phyloP scores from a whole-genome alignment of 2,888 invertebrate genomes.

The Perithous albicinctus region DNA sequence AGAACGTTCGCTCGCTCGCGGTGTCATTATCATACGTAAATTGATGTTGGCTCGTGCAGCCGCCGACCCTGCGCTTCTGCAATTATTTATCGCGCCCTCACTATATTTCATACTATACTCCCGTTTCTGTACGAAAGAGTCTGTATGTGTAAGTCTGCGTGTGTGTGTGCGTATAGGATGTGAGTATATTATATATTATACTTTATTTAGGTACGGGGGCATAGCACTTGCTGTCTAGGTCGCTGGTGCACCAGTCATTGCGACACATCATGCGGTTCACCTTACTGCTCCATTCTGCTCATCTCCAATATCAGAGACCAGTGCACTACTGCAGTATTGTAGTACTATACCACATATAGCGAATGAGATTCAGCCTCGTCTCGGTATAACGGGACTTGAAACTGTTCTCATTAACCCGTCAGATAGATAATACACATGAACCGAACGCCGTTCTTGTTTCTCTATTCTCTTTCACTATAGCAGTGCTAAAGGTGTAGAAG shows the following conservation, averaged over 20 bases:
- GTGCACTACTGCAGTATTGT: slow-evolving; percentile 4
- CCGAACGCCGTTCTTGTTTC: slow-evolving; percentile 36
- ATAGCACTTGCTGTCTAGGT: slow-evolving; percentile 49
- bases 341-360: slow-evolving; percentile 29
- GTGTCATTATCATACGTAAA: slow-evolving; percentile 72
- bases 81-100: slow-evolving; percentile 70
- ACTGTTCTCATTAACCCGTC: slow-evolving; percentile 82
- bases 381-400: slow-evolving; percentile 78
- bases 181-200: slow-evolving; percentile 56
- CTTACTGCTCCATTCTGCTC: slow-evolving; percentile 37
- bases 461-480: slow-evolving; percentile 77
- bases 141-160: no score
- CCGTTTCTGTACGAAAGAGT: slow-evolving; percentile 28
- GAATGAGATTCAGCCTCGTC: slow-evolving; percentile 61
- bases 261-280: slow-evolving; percentile 53
- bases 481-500: background rate
- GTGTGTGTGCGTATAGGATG: slow-evolving; percentile 10
- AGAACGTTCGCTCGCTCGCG: slow-evolving; percentile 45
- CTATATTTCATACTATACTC: slow-evolving; percentile 61
- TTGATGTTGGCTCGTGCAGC: slow-evolving; percentile 70
- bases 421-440: slow-evolving; percentile 70
- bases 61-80: slow-evolving; percentile 59
- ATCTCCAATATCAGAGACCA: slow-evolving; percentile 51
- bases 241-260: slow-evolving; percentile 40
- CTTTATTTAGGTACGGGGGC: slow-evolving; percentile 52